Evolutionary conservation across 2,797 vertebrate species (phyloP), one percentile per base, ranked within the genome.

Genomic region (Eulemur coronatus): DNA sequence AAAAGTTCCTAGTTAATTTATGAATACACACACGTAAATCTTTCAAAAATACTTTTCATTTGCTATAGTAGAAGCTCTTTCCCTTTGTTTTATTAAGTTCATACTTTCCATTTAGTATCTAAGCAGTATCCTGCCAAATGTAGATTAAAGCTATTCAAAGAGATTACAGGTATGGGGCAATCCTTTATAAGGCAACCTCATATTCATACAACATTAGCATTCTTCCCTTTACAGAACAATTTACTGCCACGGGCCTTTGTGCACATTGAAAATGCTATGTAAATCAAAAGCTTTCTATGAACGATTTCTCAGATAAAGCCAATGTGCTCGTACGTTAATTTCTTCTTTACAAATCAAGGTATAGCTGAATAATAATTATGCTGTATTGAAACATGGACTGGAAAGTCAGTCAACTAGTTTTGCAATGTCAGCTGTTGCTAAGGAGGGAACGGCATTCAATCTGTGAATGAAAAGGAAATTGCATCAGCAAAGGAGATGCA

Each of bases 321-420:
- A 89, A 63, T 61, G 65, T 46, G 13, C 38, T 70, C 61, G 3
- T 14, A 43, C 72, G 22, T 46, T 63, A 75, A 75, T 88, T 43
- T 28, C n/a, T 72, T 89, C 95, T 91, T 73, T 88, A 89, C 78
- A 97, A 84, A 41, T 65, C 87, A 81, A 94, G 20, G 65, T 35
- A 41, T 11, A 63, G 43, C n/a, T 92, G 55, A 41, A 35, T 80
- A 69, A 63, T 50, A 72, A 78, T 72, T 79, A 55, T 4, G 35
- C 20, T 84, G 24, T 48, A 81, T 75, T 91, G 86, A 96, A 84
- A 43, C 93, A 70, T 1, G 76, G 13, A 43, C 75, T 78, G 30
- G 59, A 50, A 89, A 91, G n/a, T 67, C 30, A 75, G 30, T 86
- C 61, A 33, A 70, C 76, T 18, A 48, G 48, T 50, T 70, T 82